Conservation (phyloP, 2,888 invertebrate species). For the Drosophila phalerata region DNA sequence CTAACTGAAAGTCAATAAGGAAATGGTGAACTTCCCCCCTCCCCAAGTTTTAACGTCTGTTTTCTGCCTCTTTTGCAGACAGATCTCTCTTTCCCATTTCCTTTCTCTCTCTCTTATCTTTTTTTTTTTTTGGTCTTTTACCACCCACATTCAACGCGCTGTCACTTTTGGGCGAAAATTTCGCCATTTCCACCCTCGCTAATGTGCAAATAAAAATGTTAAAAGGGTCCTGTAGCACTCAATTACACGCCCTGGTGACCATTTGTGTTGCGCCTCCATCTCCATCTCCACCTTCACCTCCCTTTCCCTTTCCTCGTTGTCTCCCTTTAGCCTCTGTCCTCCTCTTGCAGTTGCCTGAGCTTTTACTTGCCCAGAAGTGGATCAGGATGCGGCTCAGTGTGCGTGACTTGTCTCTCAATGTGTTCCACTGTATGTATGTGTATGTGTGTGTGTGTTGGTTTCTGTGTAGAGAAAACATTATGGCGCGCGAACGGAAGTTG, state of each 20-base stretch:
- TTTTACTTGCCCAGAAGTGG: slow-evolving; percentile 26
- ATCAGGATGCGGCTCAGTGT: slow-evolving; percentile 52
- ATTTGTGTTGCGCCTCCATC: slow-evolving; percentile 54
- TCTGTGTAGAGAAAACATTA: slow-evolving; percentile 80
- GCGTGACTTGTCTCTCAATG: slow-evolving; percentile 63
- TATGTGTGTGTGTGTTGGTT: slow-evolving; percentile 49
- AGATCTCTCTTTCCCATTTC: slow-evolving; percentile 7
- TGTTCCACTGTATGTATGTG: slow-evolving; percentile 35
- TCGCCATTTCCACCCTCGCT: slow-evolving; percentile 85
- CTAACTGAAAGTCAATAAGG: slow-evolving; percentile 70
- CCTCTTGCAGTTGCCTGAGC: neutral
- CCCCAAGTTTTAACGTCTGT: slow-evolving; percentile 14
- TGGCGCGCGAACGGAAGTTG: slow-evolving; percentile 85
- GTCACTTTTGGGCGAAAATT: slow-evolving; percentile 82
- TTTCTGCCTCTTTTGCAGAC: neutral
- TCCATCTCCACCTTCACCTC: neutral
- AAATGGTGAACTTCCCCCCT: slow-evolving; percentile 22
- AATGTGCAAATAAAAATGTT: slow-evolving; percentile 86
- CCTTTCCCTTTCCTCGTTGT: neutral
- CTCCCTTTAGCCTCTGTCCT: no score
- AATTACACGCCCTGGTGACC: slow-evolving; percentile 86
- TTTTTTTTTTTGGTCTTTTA: neutral
- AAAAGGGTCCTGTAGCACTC: slow-evolving; percentile 86
- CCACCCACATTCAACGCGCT: slow-evolving; percentile 80
- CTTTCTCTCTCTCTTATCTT: neutral